Evolutionary conservation across 1,140 invertebrate species (phyloP), one percentile per base, ranked within the genome.

Genomic region (Scaptomyza hsui): DNA sequence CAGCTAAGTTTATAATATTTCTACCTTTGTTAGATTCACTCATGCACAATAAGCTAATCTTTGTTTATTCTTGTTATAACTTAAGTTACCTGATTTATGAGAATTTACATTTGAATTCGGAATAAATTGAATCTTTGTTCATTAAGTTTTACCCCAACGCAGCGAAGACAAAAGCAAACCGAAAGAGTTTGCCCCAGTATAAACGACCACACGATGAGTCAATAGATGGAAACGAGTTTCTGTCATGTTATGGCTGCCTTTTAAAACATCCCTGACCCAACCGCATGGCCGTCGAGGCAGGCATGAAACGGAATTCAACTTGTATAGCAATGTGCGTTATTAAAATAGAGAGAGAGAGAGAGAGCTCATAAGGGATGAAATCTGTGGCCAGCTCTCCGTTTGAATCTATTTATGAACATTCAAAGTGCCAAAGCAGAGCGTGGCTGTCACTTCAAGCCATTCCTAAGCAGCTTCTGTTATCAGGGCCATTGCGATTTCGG

Each of bases 401-500:
- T 71, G 62, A 78, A 76, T 83, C 69, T 72, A 79, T 76, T 83
- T 79, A 72, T 75, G 60, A 74, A 70, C 71, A 48, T 53, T 57
- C 6, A 73, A 56, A 64, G 53, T 60, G 41, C 47, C 51, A 75
- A 70, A 55, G 49, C 55, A 42, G 52, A 76, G 56, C 70, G 75
- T 83, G 80, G 76, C 73, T 56, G 76, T 61, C 64, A 44, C 52
- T n/a, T 15, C 21, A 49, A 39, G 24, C 29, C 16, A n/a, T 59
- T 49, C 21, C 48, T 60, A 61, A 75, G 69, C 44, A 77, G 73
- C 77, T 64, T 71, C 71, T 68, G 57, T 75, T 86, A 85, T 86
- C 81, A 86, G 81, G 64, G 77, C 81, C 81, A 85, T 85, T 80
- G 59, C 59, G 39, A 51, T 52, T 72, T 56, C 64, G 57, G 77